A percentile compares a stretch with the other conserved stretches of the same genome.
These are phyloP conservation scores for Nycteola revayana DNA, from an alignment of 2,888 invertebrate species.

Conservation along the genomic window DNA sequence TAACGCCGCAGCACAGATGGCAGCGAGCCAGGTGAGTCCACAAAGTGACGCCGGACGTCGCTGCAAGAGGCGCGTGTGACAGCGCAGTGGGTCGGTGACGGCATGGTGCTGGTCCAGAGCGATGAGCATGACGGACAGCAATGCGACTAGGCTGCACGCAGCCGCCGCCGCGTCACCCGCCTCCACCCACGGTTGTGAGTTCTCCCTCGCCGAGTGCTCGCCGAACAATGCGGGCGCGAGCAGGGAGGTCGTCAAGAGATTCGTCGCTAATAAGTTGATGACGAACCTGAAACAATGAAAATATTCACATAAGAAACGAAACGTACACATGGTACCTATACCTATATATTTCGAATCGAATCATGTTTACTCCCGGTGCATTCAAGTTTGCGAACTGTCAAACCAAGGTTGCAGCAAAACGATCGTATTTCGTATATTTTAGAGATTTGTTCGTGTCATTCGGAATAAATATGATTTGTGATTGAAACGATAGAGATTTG, in stretches of 20 bases:
- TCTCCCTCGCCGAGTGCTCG: conserved; percentile 84
- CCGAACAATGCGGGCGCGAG: conserved; percentile 75
- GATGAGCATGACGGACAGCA: conserved; percentile 68
- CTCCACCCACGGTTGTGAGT: conserved; percentile 81
- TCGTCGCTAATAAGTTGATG: conserved; percentile 80
- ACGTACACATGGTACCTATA: conserved; percentile 1
- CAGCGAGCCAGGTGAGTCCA: conserved; percentile 79
- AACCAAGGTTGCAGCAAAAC: conserved; percentile 27
- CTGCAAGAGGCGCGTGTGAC: conserved; percentile 75
- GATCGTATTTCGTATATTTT: conserved; percentile 27
- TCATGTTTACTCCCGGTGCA: too few species aligned
- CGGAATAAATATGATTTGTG: conserved; percentile 24
- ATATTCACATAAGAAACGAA: background rate
- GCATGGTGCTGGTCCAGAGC: conserved; percentile 81
- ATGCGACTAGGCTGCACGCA: conserved; percentile 62
- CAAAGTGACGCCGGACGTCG: conserved; percentile 70
- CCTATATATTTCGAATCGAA: too few species aligned
- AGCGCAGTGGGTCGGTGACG: conserved; percentile 75
- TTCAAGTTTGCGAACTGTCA: conserved; percentile 15
- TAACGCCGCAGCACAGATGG: conserved; percentile 59
- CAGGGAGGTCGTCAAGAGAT: conserved; percentile 72
- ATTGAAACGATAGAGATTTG: conserved; percentile 24
- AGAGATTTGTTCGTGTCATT: conserved; percentile 13
- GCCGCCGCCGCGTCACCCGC: conserved; percentile 77
- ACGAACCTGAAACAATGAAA: conserved; percentile 83